A percentile compares a stretch with the other conserved stretches of the same genome.
These are phyloP conservation scores for Aporrectodea caliginosa DNA, from an alignment of 1,140 invertebrate genomes.

Conservation along the genomic window DNA sequence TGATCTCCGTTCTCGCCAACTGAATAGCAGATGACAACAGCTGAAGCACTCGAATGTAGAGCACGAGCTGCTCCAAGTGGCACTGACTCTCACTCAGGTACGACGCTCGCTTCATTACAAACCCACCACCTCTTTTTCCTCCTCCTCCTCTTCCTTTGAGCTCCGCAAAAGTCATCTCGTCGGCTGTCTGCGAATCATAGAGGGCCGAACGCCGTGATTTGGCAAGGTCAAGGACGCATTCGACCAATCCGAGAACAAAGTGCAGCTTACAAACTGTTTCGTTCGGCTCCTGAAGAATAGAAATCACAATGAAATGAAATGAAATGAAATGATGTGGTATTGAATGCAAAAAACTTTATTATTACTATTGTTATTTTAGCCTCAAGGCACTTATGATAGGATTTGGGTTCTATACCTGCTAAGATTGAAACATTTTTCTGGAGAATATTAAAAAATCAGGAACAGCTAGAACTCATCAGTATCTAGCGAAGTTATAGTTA, in stretches of 20 bases:
- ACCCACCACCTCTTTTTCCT: not conserved
- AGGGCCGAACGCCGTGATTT: constrained; percentile 67
- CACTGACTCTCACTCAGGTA: constrained; percentile 39
- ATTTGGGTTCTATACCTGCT: too few species aligned
- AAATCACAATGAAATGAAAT: not conserved
- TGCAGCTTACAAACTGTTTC: constrained; percentile 88
- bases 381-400: too few species aligned
- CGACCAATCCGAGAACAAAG: constrained; percentile 88
- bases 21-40: constrained; percentile 86
- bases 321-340: too few species aligned
- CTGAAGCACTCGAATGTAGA: constrained; percentile 84
- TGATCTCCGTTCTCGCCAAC: constrained; percentile 82
- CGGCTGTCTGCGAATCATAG: constrained; percentile 59
- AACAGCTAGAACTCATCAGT: too few species aligned
- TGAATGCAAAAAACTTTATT: too few species aligned
- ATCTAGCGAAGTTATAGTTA: too few species aligned
- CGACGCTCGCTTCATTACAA: not conserved
- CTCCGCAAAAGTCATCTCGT: not conserved
- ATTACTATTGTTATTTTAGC: too few species aligned
- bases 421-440: too few species aligned
- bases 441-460: too few species aligned
- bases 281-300: constrained; percentile 70
- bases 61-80: constrained; percentile 84
- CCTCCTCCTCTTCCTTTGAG: not conserved
- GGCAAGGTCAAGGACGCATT: constrained; percentile 83